Base-by-base conservation (phyloP, 1,140 invertebrate species). In the Apis florea region DNA sequence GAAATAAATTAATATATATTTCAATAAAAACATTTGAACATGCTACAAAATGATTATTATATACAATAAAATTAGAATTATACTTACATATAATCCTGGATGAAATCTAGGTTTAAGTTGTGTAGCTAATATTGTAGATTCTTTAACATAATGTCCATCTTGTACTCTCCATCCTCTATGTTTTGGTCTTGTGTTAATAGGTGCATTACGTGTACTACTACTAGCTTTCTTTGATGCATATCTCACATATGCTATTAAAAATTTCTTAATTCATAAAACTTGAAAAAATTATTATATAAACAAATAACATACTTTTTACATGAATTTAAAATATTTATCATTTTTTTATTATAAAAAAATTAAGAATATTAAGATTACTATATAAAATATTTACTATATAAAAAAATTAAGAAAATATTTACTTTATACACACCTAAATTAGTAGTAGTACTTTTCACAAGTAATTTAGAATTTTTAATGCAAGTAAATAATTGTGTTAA, bases 11-110 rank as follows among this genome's bases (percentile, higher is more conserved):
- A 31, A 51, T 61, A 71, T 73, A 79, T 79, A 73, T 49, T 70
- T 58, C 64, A 81, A 81, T 47, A 17, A 69, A 11, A 17, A 69
- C 49, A 61, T 49, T n/a, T 59, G 61, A 54, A 75, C 53, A 47
- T 40, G 31, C 4, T 40, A 40, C 5, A 5, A 40, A 40, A 40
- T 40, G 4, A 40, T 40, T 5, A 40, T 40, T 17, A 56, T 17
- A 61, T 75, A 53, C 6, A 47, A 53, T 58, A 51, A 69, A 31
- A 17, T 15, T 40, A 66, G 58, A 75, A 78, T 64, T 63, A 54
- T 53, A 91, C 91, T 94, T 94, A 97, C 97, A 94, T 97, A 96
- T 79, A 97, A 92, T 8, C 97, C 97, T n/a, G 97, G 96, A 93
- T 97, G 96, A 90, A 96, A 97, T 80, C 96, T 94, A 0, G 96